Conservation (phyloP, 2,113 vertebrate species). For the Hyperoodon ampullatus region DNA sequence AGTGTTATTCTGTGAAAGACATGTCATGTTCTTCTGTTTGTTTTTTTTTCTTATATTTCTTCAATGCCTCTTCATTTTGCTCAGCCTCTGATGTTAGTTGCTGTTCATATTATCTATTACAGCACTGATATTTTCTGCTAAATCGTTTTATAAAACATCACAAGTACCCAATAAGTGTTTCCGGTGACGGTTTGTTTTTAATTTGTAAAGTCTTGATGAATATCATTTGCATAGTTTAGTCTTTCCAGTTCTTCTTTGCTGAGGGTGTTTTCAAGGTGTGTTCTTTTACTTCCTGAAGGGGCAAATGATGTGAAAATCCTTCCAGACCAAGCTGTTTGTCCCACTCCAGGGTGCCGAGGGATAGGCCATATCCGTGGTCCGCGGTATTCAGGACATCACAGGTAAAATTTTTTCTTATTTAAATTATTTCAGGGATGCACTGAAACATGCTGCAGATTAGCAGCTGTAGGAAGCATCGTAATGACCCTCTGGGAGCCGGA, state of each 20-base stretch:
- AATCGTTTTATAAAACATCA: neutral
- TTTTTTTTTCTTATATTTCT: neutral
- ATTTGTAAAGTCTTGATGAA: neutral
- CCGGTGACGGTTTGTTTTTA: neutral
- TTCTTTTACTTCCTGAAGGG: conserved; percentile 71
- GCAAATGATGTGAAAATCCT: conserved; percentile 48
- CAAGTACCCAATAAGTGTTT: neutral
- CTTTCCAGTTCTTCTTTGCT: conserved; percentile 3
- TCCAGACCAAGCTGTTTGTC: conserved; percentile 80
- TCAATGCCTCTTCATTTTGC: neutral
- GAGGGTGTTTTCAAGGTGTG: conserved; percentile 44
- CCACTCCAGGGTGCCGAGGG: conserved; percentile 83
- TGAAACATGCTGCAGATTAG: neutral
- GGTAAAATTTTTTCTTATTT: conserved; percentile 72
- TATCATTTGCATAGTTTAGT: neutral
- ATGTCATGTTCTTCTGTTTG: neutral
- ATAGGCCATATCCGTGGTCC: conserved; percentile 83
- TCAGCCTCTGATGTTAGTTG: neutral
- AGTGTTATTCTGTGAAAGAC: neutral
- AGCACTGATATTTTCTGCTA: neutral
- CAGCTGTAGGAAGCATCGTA: neutral
- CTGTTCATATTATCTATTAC: neutral
- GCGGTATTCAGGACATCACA: conserved; percentile 83
- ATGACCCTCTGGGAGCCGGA: neutral
- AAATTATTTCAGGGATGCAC: neutral